These are phyloP conservation scores for Melierax canorus DNA, from an alignment of 2,113 vertebrate genomes.

Conservation along the genomic window DNA sequence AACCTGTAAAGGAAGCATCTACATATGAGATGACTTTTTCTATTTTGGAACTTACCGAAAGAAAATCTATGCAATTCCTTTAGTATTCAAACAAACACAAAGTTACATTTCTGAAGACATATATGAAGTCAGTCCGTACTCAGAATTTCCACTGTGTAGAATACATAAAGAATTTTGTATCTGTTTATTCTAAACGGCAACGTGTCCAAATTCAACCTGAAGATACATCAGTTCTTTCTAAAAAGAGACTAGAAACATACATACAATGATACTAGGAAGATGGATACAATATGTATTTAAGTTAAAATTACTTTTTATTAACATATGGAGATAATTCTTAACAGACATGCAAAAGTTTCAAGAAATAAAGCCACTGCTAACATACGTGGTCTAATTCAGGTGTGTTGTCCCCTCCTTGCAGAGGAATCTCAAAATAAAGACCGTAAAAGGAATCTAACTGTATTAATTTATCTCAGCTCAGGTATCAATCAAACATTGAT, in stretches of 20 bases:
- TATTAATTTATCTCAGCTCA: background rate
- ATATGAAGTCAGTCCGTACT: background rate
- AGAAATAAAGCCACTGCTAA: background rate
- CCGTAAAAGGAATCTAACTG: background rate
- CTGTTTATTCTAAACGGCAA: background rate
- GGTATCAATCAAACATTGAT: background rate
- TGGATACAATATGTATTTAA: background rate
- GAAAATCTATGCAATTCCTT: background rate
- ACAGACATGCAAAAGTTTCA: background rate
- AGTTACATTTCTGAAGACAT: background rate
- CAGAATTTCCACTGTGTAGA: background rate
- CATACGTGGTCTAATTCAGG: background rate
- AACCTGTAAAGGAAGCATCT: background rate
- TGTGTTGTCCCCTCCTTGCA: background rate
- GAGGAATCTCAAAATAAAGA: background rate
- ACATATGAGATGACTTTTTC: background rate
- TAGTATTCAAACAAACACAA: background rate
- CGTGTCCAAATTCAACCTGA: background rate
- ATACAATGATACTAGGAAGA: background rate
- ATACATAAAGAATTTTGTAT: background rate
- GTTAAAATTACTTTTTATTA: background rate
- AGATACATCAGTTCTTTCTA: background rate
- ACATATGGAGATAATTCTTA: background rate
- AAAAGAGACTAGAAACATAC: background rate
- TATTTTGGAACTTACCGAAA: background rate